Percentiles rank a stretch among this genome's conserved stretches.
phyloP scores from a whole-genome alignment of 1,140 invertebrate species.

The Drosophila sulfurigaster region DNA sequence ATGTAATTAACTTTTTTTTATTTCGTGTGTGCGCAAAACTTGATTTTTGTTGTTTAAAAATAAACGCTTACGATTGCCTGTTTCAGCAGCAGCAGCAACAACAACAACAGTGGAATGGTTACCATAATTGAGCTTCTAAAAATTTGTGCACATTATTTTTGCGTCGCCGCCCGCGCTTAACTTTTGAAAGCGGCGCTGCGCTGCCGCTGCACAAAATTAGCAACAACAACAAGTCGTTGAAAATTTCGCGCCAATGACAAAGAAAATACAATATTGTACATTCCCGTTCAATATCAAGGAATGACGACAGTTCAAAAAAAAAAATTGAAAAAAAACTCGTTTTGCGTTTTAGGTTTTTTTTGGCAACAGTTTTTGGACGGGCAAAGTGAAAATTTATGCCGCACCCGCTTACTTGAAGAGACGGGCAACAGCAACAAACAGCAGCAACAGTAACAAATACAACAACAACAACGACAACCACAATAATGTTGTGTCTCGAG shows the following conservation, averaged over 20 bases:
- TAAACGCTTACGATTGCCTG: slow-evolving; percentile 74
- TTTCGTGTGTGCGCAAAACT: slow-evolving; percentile 60
- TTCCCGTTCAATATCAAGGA: slow-evolving; percentile 45
- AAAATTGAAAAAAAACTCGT: slow-evolving; percentile 55
- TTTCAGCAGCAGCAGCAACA: slow-evolving; percentile 43
- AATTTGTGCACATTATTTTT: slow-evolving; percentile 58
- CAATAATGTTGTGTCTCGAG: slow-evolving; percentile 23
- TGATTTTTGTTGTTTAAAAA: slow-evolving; percentile 75
- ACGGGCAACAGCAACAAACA: slow-evolving; percentile 34
- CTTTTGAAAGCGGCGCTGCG: slow-evolving; percentile 12
- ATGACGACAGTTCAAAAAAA: slow-evolving; percentile 48
- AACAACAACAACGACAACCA: slow-evolving; percentile 52
- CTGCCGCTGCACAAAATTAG: background rate
- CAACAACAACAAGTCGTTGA: background rate
- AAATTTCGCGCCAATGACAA: slow-evolving; percentile 40
- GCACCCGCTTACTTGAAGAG: slow-evolving; percentile 55
- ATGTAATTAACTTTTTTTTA: slow-evolving; percentile 71
- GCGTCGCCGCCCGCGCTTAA: slow-evolving; percentile 22
- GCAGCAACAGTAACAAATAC: slow-evolving; percentile 19
- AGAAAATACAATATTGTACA: slow-evolving; percentile 37
- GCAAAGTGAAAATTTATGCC: slow-evolving; percentile 72
- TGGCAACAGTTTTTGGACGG: slow-evolving; percentile 49
- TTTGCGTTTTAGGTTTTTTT: slow-evolving; percentile 55
- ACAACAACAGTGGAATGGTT: slow-evolving; percentile 48
- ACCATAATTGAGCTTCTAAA: slow-evolving; percentile 73